A percentile compares a stretch with the other conserved stretches of the same genome.
These are phyloP conservation scores for Elymnias hypermnestra DNA, from an alignment of 1,140 invertebrate species.

Conservation along the genomic window DNA sequence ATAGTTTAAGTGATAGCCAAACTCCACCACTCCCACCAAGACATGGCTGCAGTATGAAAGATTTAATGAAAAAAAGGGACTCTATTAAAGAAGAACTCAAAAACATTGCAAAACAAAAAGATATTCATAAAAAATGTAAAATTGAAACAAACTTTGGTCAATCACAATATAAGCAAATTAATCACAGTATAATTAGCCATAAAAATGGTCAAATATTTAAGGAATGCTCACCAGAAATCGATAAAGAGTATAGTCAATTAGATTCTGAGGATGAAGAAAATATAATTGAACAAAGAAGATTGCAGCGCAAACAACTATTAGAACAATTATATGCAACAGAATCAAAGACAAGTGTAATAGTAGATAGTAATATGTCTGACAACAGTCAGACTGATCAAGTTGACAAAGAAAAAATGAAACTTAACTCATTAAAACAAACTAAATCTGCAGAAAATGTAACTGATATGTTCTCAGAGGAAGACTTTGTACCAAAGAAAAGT, in stretches of 20 bases:
- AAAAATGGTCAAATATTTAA: no score
- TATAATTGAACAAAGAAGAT: conserved; percentile 92
- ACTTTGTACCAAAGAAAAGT: conserved; percentile 75
- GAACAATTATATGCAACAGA: conserved; percentile 77
- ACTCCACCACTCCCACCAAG: conserved; percentile 56
- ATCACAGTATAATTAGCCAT: no score
- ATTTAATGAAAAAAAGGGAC: conserved; percentile 53
- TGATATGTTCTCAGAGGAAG: conserved; percentile 69
- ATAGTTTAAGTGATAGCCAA: conserved; percentile 32
- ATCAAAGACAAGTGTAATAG: conserved; percentile 18
- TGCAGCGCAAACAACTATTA: conserved; percentile 91
- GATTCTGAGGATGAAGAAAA: conserved; percentile 91
- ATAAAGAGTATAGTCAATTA: conserved; percentile 31
- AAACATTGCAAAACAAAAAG: conserved; percentile 28
- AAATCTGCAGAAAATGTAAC: conserved; percentile 32
- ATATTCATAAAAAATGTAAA: conserved; percentile 19
- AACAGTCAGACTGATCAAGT: conserved; percentile 9
- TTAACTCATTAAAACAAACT: conserved; percentile 4
- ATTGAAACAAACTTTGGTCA: conserved; percentile 1
- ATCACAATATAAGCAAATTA: conserved; percentile 21
- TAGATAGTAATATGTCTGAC: conserved; percentile 12
- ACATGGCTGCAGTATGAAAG: conserved; percentile 36
- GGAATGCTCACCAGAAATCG: conserved; percentile 39
- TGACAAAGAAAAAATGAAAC: neutral
- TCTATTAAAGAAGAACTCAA: conserved; percentile 39